Evolutionary conservation across 2,113 vertebrate species (phyloP), one percentile per base, ranked within the genome.

Genomic region (Crotalus horridus): DNA sequence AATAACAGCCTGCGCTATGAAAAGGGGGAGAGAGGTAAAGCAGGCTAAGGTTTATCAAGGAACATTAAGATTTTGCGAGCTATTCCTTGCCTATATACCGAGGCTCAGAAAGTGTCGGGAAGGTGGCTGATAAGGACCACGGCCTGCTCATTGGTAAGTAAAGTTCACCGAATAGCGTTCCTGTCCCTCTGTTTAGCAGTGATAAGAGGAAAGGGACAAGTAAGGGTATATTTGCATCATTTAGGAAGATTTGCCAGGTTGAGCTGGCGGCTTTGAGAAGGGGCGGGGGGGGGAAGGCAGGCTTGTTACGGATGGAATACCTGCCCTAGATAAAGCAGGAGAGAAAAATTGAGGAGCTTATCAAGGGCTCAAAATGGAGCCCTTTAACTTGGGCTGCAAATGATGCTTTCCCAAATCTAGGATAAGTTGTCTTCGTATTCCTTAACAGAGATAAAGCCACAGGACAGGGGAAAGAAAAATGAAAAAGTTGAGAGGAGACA

Each of bases 41-140:
- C 26, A 58, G 89, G 86, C 54, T 85, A 87, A 90, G 0, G 64
- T 94, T 92, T 94, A 95, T 91, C 87, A 33, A 96, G 88, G 95
- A 93, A 93, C 94, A 90, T 92, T 91, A 53, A 90, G 95, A 95
- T 95, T 95, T 10, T 95, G 91, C 74, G 69, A 94, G 96, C 95
- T 96, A 95, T 96, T 96, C 93, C 92, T 94, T 94, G 89, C 64
- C 93, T 91, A 89, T 85, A 96, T 95, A 94, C 24, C 90, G 92
- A 93, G 88, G 93, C 95, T 91, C 94, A 93, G 89, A 92, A 89
- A 54, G 89, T 89, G 88, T 87, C 86, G 17, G 64, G 92, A 94
- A 92, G 94, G 94, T 93, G 92, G 91, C 87, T 3, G 90, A 95
- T 89, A 95, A 94, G 89, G 93, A 92, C 94, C 92, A 20, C 17